phyloP scores from a whole-genome alignment of 2,113 vertebrate genomes.

The Myrmecophaga tridactyla region DNA sequence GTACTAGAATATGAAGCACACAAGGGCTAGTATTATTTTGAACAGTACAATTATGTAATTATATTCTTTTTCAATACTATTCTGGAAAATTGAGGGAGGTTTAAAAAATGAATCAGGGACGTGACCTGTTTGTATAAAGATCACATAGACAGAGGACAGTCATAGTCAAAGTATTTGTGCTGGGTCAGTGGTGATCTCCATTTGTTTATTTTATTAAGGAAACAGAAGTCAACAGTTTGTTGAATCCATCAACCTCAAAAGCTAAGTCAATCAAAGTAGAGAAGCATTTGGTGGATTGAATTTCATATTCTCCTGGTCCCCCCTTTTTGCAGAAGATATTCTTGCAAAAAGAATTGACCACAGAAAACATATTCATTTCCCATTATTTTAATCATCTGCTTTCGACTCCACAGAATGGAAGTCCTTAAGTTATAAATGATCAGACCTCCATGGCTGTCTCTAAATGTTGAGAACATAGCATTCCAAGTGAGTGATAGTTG shows the following conservation, averaged over 20 bases:
- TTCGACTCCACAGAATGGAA: not conserved
- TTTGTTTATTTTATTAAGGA: not conserved
- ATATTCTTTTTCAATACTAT: not conserved
- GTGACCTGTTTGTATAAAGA: not conserved
- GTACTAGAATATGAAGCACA: too few species aligned
- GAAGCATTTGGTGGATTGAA: not conserved
- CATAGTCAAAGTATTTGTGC: not conserved
- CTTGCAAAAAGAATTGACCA: not conserved
- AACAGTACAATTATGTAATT: not conserved
- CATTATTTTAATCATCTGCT: not conserved
- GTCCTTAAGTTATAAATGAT: fast-evolving
- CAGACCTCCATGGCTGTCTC: not conserved
- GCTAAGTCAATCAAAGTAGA: not conserved
- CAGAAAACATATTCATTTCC: not conserved
- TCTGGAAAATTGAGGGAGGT: not conserved
- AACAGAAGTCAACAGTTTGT: not conserved
- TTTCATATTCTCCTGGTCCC: too few species aligned
- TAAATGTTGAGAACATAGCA: not conserved
- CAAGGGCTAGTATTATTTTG: not conserved
- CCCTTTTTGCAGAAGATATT: not conserved
- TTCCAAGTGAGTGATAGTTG: not conserved
- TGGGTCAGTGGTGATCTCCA: not conserved
- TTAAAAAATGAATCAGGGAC: not conserved
- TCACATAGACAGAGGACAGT: not conserved
- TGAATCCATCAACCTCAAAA: not conserved